These are phyloP conservation scores for Timema podura DNA, from an alignment of 2,888 invertebrate genomes.

Conservation along the genomic window DNA sequence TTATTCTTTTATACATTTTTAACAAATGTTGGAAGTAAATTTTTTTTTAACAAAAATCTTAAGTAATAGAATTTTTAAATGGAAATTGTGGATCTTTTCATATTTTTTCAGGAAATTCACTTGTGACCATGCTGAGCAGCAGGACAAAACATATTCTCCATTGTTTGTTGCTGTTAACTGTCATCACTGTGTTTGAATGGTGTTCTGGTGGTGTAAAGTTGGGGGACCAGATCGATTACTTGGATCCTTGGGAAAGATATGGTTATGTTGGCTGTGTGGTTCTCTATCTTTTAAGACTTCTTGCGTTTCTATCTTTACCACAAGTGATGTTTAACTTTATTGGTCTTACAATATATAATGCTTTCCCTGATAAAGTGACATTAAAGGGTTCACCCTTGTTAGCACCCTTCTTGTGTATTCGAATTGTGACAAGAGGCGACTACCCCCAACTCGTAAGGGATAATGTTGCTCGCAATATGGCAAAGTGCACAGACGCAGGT, in stretches of 20 bases:
- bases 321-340: constrained; percentile 85
- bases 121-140: constrained; percentile 44
- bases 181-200: constrained; percentile 71
- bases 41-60: too few relatives aligned
- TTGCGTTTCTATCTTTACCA: constrained; percentile 82
- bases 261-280: constrained; percentile 69
- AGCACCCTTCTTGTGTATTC: constrained; percentile 91
- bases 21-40: too few relatives aligned
- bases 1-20: too few relatives aligned
- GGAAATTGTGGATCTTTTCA: too few relatives aligned
- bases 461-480: constrained; percentile 83
- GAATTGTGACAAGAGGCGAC: constrained; percentile 92
- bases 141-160: constrained; percentile 76
- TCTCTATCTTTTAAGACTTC: constrained; percentile 71
- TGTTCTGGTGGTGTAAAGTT: constrained; percentile 56
- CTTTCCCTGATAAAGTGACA: constrained; percentile 87
- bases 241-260: constrained; percentile 80
- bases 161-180: constrained; percentile 66
- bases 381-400: constrained; percentile 85
- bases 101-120: too few relatives aligned
- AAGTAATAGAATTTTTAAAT: too few relatives aligned
- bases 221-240: constrained; percentile 49
- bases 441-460: constrained; percentile 85
- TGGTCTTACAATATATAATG: constrained; percentile 85
- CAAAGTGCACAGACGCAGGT: constrained; percentile 81